phyloP scores from a whole-genome alignment of 2,888 invertebrate genomes.

The Parascotia fuliginaria region DNA sequence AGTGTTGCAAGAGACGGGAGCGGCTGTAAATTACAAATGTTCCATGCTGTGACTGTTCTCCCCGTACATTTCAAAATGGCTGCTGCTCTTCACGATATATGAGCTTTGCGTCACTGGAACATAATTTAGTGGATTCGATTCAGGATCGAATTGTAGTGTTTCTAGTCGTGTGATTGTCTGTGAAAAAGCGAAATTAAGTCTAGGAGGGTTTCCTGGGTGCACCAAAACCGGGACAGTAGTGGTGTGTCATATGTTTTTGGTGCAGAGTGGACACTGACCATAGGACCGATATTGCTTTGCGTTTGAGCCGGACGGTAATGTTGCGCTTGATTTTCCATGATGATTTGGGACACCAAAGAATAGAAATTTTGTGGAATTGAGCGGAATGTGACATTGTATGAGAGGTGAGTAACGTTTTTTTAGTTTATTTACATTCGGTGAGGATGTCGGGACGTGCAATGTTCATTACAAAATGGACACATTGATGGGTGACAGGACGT shows the following conservation, averaged over 20 bases:
- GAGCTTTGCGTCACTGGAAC: conserved; percentile 87
- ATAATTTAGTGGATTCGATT: conserved; percentile 80
- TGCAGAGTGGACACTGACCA: conserved; percentile 81
- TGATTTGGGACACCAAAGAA: conserved; percentile 79
- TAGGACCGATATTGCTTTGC: conserved; percentile 84
- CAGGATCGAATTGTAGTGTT: conserved; percentile 71
- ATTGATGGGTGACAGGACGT: conserved; percentile 68
- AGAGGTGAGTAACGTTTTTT: conserved; percentile 79
- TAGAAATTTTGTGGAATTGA: conserved; percentile 82
- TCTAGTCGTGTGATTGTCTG: conserved; percentile 71
- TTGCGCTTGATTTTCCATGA: conserved; percentile 81
- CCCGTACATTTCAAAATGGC: conserved; percentile 87
- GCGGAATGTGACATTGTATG: conserved; percentile 86
- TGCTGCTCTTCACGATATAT: conserved; percentile 86
- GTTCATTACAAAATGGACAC: conserved; percentile 76
- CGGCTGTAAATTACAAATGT: conserved; percentile 79
- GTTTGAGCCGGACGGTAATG: conserved; percentile 81
- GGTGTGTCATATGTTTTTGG: conserved; percentile 85
- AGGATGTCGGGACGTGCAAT: conserved; percentile 61
- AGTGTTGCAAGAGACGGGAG: conserved; percentile 62
- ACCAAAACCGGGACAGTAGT: conserved; percentile 71
- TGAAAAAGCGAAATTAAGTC: conserved; percentile 71
- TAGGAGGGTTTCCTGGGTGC: conserved; percentile 65
- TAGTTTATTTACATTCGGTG: conserved; percentile 81
- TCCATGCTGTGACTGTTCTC: conserved; percentile 86